Evolutionary conservation across 2,888 invertebrate genomes (phyloP).

Genomic region (Nemotelus nigrinus): DNA sequence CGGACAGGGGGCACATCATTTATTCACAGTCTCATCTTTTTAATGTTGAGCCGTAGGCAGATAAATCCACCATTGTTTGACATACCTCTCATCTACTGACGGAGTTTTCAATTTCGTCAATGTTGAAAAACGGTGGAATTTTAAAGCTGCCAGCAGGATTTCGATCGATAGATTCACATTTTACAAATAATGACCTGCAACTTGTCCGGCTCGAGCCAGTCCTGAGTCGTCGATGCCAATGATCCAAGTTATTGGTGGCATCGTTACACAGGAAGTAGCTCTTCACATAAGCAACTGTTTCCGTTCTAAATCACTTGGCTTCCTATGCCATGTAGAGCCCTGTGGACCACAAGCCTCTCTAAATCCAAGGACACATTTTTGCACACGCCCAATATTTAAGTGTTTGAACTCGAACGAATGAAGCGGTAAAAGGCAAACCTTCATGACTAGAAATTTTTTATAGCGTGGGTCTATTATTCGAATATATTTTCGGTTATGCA

Average conservation of each 20-base stretch:
- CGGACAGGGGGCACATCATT: constrained; percentile 47
- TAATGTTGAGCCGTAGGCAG: constrained; percentile 43
- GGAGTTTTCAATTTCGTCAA: no score
- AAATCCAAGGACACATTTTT: no score
- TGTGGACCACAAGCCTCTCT: no score
- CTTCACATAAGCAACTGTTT: constrained; percentile 49
- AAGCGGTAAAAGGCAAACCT: no score
- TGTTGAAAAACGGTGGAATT: neutral
- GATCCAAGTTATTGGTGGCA: constrained; percentile 12
- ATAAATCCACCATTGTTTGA: neutral
- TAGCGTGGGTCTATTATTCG: no score
- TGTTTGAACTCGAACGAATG: no score
- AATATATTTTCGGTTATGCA: no score
- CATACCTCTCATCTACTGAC: neutral
- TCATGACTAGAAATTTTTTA: no score
- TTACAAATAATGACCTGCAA: constrained; percentile 25
- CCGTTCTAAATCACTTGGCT: constrained; percentile 48
- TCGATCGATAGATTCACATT: neutral
- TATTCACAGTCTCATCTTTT: constrained; percentile 48
- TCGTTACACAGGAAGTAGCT: constrained; percentile 45
- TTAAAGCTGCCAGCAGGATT: constrained; percentile 1
- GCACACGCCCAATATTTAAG: no score
- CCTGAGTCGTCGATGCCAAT: neutral
- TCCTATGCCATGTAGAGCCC: neutral
- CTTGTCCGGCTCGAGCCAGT: constrained; percentile 1